Evolutionary conservation across 1,140 invertebrate species (phyloP), one percentile per base, ranked within the genome.

Genomic region (Aricia agestis): DNA sequence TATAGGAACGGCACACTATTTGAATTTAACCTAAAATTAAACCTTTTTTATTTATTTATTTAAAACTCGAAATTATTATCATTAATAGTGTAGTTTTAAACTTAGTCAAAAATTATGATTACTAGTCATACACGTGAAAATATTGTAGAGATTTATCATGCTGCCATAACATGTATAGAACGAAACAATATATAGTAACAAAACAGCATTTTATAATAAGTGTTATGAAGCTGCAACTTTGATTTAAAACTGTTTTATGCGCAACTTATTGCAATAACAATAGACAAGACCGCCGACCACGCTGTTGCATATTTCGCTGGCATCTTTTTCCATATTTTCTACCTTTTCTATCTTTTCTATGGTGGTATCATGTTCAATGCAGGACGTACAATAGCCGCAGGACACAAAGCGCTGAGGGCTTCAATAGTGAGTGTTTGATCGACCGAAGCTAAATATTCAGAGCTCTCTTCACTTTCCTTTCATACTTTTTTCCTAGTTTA

Each of bases 391-490:
- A 63, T 63, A 19, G 18, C 4, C 59, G 18, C 18, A 63, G 59
- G 18, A 19, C 59, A 63, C 59, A 63, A 63, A 63, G 59, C 6
- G 59, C 18, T 25, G 6, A 6, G 59, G 59, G 59, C 17, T 63
- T 63, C 18, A 63, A 63, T 63, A 25, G 59, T 11, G 19, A 63
- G 59, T 63, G 59, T 63, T 63, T 63, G 59, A 63, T 63, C 59
- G 59, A 63, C 59, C 59, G 59, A 19, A 63, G 59, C 59, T 63
- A 63, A 63, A 25, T 18, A 63, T 63, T 63, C 59, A 63, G 17
- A 63, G 59, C 18, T 25, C 19, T 10, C 59, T 63, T 63, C 59
- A 63, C 3, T 59, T 59, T 59, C 19, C 59, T 63, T 63, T 63
- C 45, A 52, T 52, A 52, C 45, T 52, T 52, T 52, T 59, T 63